phyloP scores from a whole-genome alignment of 23 tunicate species.

The Ascidia mentula region DNA sequence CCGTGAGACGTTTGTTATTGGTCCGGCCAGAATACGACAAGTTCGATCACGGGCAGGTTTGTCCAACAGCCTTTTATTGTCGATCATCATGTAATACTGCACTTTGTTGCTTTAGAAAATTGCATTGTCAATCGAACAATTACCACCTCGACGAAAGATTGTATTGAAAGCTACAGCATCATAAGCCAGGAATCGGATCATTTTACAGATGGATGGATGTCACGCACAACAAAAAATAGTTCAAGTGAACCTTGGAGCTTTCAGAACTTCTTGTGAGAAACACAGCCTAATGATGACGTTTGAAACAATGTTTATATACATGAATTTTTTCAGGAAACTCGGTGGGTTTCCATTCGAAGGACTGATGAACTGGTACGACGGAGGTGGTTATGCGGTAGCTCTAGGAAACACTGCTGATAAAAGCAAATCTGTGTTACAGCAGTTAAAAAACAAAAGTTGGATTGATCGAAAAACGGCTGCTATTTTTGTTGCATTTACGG shows the following conservation, averaged over 20 bases:
- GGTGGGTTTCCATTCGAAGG: conserved; percentile 77
- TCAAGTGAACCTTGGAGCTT: conserved; percentile 30
- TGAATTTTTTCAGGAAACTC: conserved; percentile 38
- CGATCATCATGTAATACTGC: too few species aligned
- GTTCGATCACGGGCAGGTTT: conserved; percentile 48
- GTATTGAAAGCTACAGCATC: conserved; percentile 26
- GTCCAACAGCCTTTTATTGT: not conserved
- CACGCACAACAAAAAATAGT: not conserved
- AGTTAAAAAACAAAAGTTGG: conserved; percentile 55
- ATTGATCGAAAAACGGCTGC: conserved; percentile 74
- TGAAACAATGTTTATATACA: too few species aligned
- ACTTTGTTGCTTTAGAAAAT: too few species aligned
- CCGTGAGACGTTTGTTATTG: conserved; percentile 79
- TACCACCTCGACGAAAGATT: conserved; percentile 13
- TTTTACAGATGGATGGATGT: conserved; percentile 31
- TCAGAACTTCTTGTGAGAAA: conserved; percentile 26
- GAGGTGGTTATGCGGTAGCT: conserved; percentile 90
- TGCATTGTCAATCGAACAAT: not conserved
- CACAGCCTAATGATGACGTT: not conserved
- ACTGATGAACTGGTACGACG: conserved; percentile 45
- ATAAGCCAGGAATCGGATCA: conserved; percentile 27
- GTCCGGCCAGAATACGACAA: conserved; percentile 88
- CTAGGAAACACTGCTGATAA: conserved; percentile 65
- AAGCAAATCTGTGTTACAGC: conserved; percentile 33
- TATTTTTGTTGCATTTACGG: conserved; percentile 73